A percentile compares a stretch with the other conserved stretches of the same genome.
Evolutionary conservation across 2,113 vertebrate genomes (phyloP).

Genomic region (Melierax canorus): DNA sequence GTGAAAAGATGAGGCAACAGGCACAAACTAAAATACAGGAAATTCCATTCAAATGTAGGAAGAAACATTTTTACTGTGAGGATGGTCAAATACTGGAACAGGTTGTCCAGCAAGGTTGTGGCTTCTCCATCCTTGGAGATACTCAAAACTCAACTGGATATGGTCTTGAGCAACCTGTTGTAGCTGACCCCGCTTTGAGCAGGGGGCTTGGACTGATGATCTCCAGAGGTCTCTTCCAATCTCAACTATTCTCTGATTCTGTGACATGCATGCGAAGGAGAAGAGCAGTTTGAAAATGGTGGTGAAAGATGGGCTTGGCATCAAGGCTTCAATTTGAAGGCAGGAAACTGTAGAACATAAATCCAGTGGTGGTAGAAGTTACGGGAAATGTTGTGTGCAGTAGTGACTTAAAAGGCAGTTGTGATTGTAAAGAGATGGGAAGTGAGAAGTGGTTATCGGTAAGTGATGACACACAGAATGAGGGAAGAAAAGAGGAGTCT

Average conservation of each 20-base stretch:
- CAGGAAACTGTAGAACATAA: not conserved
- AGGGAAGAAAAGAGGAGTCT: not conserved
- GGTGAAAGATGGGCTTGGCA: not conserved
- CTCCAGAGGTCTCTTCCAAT: not conserved
- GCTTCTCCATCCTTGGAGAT: not conserved
- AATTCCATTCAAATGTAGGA: not conserved
- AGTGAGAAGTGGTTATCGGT: not conserved
- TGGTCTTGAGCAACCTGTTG: not conserved
- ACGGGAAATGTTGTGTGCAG: not conserved
- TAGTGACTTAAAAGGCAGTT: not conserved
- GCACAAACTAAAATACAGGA: not conserved
- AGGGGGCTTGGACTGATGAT: not conserved
- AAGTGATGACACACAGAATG: not conserved
- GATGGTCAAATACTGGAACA: not conserved
- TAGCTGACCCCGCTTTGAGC: not conserved
- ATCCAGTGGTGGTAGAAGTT: not conserved
- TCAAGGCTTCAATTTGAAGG: not conserved
- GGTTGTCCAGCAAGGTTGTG: not conserved
- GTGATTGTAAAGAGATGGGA: not conserved
- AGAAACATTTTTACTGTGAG: not conserved
- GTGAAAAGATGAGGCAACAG: not conserved
- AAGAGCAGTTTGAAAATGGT: not conserved
- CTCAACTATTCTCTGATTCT: not conserved
- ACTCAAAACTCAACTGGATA: not conserved
- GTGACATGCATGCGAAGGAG: not conserved